Evolutionary conservation across 2,113 vertebrate species (phyloP).

Genomic region (Corythornis madagascariensis): DNA sequence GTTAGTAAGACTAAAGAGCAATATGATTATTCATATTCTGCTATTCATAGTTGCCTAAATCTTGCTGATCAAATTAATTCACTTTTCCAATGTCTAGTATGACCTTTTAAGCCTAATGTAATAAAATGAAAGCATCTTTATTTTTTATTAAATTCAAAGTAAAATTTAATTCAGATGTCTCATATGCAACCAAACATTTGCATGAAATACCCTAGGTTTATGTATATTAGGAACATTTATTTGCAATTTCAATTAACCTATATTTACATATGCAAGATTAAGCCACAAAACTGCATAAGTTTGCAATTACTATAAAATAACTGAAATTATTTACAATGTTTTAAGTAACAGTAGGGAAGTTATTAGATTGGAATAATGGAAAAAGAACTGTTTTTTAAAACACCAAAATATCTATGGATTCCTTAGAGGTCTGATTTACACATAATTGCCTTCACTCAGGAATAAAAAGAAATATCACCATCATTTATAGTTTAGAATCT

Average conservation of each 20-base stretch:
- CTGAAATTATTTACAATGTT: slow-evolving; percentile 25
- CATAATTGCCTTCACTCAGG: not conserved
- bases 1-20: not conserved
- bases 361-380: not conserved
- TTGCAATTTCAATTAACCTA: slow-evolving; percentile 46
- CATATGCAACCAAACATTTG: not conserved
- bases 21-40: not conserved
- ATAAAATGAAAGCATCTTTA: not conserved
- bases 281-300: slow-evolving; percentile 13
- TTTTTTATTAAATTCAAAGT: not conserved
- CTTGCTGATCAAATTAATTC: not conserved
- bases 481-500: not conserved
- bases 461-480: not conserved
- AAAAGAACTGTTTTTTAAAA: not conserved
- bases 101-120: not conserved
- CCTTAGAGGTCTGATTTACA: not conserved
- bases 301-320: slow-evolving; percentile 34
- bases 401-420: not conserved
- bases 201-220: slow-evolving; percentile 1
- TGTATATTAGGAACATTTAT: slow-evolving; percentile 28
- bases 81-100: not conserved
- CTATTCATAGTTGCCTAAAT: not conserved
- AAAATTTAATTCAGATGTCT: slow-evolving; percentile 29
- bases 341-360: slow-evolving; percentile 24
- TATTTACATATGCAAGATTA: slow-evolving; percentile 56